Evolutionary conservation across 2,797 vertebrate species (phyloP), one percentile per base, ranked within the genome.

Genomic region (Crotalus adamanteus): DNA sequence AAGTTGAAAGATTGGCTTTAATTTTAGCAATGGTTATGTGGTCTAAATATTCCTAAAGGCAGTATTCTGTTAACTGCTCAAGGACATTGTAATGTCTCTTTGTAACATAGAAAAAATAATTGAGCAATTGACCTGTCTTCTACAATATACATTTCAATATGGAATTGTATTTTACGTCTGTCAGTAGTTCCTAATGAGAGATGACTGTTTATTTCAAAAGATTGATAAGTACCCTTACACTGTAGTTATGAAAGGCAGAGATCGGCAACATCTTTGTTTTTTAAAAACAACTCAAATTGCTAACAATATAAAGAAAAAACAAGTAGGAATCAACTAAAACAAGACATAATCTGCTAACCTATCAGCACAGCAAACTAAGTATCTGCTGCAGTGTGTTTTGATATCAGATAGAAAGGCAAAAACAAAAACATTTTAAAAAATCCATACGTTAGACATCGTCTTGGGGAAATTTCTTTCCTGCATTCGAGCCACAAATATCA

Each of bases 1-100:
- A 96, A 98, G 99, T 98, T 87, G 18, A 18, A 16, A 25, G 56
- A 93, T 86, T 85, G 92, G 0, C 42, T 73, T 0, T 1, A 3
- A 93, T 47, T 90, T 22, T 18, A 11, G 0, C 22, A 12, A 2
- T 65, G 53, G 42, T 89, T 22, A 47, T 47, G 25, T 47, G 78
- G 4, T 78, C 73, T 83, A 83, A 83, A 83, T 83, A 83, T 25
- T 83, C 42, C 78, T 47, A 47, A 83, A 83, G 8, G 22, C 22
- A 47, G 4, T 25, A 83, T 83, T 25, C 42, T 25, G 3, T 13
- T 25, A 13, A 25, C 12, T 83, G 22, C 2, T 42, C 4, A 12
- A 83, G 73, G 8, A 4, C 20, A 53, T 6, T 55, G 22, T 31
- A 69, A 90, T 31, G 11, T 20, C 28, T 90, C 20, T 57, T 37